Evolutionary conservation across 2,797 vertebrate genomes (phyloP).

Genomic region (Schizopygopsis malacanthus): DNA sequence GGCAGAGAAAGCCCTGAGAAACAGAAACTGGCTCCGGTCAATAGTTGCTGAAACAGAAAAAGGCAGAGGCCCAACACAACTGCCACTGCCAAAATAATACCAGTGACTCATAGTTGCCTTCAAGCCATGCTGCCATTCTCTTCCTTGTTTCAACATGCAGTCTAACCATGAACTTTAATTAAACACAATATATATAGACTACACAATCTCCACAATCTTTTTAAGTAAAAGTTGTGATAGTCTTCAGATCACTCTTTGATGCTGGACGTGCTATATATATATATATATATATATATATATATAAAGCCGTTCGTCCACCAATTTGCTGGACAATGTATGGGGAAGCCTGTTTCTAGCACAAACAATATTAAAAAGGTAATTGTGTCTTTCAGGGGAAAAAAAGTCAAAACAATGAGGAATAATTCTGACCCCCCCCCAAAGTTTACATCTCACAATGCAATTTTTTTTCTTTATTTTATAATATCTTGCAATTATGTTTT

Average conservation of each 20-base stretch:
- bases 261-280: neutral
- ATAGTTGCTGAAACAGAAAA: conserved; percentile 71
- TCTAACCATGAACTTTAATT: conserved; percentile 72
- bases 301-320: neutral
- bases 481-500: neutral
- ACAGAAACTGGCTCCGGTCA: conserved; percentile 42
- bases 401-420: neutral
- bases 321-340: neutral
- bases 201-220: conserved; percentile 61
- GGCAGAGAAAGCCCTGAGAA: conserved; percentile 32
- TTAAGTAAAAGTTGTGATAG: conserved; percentile 29
- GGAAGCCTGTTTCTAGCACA: neutral
- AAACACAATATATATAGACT: conserved; percentile 65
- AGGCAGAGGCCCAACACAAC: conserved; percentile 64
- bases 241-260: neutral
- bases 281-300: too few relatives aligned
- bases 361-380: neutral
- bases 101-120: conserved; percentile 78
- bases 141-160: conserved; percentile 78
- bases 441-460: neutral
- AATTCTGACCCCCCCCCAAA: neutral
- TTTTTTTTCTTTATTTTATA: too few relatives aligned
- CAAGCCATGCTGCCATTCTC: conserved; percentile 72
- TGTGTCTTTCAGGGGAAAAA: neutral
- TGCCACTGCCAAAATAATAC: conserved; percentile 76